Base-by-base conservation (phyloP, 1,140 invertebrate genomes). In the Pseudomyrmex concolor region DNA sequence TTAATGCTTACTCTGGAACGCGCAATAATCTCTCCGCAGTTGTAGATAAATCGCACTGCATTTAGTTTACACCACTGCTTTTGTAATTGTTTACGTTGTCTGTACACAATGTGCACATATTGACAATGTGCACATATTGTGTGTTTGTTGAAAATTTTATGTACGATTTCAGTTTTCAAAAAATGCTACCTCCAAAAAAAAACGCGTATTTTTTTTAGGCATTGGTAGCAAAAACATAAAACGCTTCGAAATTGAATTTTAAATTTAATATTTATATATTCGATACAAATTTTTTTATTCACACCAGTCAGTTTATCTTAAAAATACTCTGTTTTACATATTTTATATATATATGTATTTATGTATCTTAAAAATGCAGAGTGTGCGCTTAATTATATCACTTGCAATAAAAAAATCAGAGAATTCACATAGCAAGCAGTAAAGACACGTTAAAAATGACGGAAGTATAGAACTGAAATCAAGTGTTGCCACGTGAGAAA, bases 251-350 rank as follows among this genome's bases (percentile, higher is more conserved):
- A 80, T 80, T 54, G 66, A 80, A 70, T 80, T 71, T 80, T 48
- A 19, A 71, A 80, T 80, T 50, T 71, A 70, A 59, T 59, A 80
- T 80, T 80, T 66, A 80, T 80, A 59, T 71, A 80, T 71, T 80
- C 76, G 45, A 12, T 25, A 68, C 43, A 43, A 7, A 25, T 17
- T 77, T 17, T 80, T 68, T 70, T 71, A 80, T 71, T 80, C 54
- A n/a, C 76, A 22, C 76, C 34, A 50, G 55, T 80, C 68, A 17
- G 55, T 71, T 80, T 71, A 80, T 54, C 25, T 71, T 2, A 45
- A 48, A 80, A 80, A 50, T 48, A 59, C 50, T 43, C 54, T 12
- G 15, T 54, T 22, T 9, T 54, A 22, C 54, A 67, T 73, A 15
- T 62, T 15, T 22, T 22, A 34, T 4, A 9, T 34, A 34, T n/a